Evolutionary conservation across 2,113 vertebrate genomes (phyloP).

Genomic region (Oncorhynchus clarkii): DNA sequence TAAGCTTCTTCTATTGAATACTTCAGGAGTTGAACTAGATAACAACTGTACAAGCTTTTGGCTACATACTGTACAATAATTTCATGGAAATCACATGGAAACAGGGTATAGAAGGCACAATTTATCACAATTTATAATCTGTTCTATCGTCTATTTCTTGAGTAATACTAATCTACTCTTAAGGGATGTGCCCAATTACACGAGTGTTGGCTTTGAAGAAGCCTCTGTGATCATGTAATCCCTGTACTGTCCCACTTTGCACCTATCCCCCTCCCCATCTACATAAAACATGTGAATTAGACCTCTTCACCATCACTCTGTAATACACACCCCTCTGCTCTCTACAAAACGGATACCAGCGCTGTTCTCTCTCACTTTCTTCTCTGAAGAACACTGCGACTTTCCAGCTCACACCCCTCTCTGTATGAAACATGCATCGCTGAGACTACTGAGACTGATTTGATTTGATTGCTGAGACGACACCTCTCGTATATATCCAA

Average conservation of each 20-base stretch:
- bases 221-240: slow-evolving; percentile 19
- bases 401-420: background rate
- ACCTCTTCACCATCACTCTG: background rate
- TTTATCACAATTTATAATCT: no score
- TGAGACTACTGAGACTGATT: background rate
- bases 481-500: background rate
- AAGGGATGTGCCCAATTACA: background rate
- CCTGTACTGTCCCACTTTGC: slow-evolving; percentile 47
- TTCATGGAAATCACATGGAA: no score
- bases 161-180: slow-evolving; percentile 17
- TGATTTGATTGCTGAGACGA: background rate
- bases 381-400: background rate
- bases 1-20: background rate
- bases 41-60: no score
- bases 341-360: background rate
- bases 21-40: background rate
- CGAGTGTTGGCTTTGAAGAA: slow-evolving; percentile 26
- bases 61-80: no score
- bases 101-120: no score
- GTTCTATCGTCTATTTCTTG: no score
- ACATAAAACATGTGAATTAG: background rate
- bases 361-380: background rate
- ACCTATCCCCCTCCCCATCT: background rate
- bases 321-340: background rate
- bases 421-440: background rate